phyloP scores from a whole-genome alignment of 2,113 vertebrate species.

The Carlito syrichta region DNA sequence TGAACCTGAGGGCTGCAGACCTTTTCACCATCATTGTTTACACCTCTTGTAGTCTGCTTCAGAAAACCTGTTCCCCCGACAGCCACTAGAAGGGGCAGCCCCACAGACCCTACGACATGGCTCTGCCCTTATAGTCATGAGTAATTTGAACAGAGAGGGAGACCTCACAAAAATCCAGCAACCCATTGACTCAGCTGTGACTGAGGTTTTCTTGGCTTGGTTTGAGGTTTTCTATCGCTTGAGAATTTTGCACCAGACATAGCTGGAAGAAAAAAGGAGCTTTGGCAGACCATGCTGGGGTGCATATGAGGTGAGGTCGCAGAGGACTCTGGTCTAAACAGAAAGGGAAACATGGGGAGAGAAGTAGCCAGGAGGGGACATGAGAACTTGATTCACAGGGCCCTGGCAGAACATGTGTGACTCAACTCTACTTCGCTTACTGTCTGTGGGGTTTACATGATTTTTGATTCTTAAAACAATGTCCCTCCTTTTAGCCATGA shows the following conservation, averaged over 20 bases:
- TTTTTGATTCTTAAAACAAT: not conserved
- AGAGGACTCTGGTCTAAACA: not conserved
- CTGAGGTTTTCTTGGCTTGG: not conserved
- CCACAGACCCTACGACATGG: no score
- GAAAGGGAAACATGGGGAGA: not conserved
- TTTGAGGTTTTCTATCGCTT: not conserved
- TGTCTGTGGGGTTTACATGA: not conserved
- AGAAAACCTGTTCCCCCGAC: not conserved
- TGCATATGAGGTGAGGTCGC: not conserved
- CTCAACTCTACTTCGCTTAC: not conserved
- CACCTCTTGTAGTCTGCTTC: not conserved
- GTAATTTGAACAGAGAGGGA: not conserved
- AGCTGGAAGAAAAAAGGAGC: not conserved
- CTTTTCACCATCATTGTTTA: not conserved
- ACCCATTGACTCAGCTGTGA: not conserved
- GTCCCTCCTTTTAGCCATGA: not conserved
- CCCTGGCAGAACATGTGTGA: rapidly evolving
- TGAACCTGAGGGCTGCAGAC: not conserved
- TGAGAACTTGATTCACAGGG: not conserved
- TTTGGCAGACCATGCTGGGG: no score
- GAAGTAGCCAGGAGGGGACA: not conserved
- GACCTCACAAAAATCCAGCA: not conserved
- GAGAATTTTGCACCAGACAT: not conserved
- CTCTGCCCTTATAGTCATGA: not conserved
- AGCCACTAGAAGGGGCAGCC: not conserved